phyloP scores from a whole-genome alignment of 2,888 invertebrate species.

The Noctua janthe region DNA sequence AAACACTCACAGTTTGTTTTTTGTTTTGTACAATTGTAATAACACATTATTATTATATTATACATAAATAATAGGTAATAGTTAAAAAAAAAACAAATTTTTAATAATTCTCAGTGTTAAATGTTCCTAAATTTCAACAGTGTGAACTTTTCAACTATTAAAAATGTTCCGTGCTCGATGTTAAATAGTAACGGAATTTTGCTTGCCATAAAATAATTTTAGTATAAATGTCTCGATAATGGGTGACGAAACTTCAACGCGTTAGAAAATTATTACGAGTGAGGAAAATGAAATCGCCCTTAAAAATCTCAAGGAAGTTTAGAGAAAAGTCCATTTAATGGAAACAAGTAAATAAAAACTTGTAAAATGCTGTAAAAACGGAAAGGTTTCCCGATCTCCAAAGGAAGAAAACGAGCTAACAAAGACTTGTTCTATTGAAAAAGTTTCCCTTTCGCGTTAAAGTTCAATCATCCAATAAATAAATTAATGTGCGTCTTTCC shows the following conservation, averaged over 20 bases:
- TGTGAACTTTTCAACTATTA: constrained; percentile 82
- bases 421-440: not conserved
- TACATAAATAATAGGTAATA: constrained; percentile 86
- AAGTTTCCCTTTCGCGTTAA: constrained; percentile 44
- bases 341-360: constrained; percentile 10
- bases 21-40: constrained; percentile 84
- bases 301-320: not conserved
- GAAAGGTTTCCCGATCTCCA: not conserved
- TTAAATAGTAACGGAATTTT: constrained; percentile 74
- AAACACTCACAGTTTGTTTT: constrained; percentile 76
- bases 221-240: constrained; percentile 68
- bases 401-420: not conserved
- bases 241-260: constrained; percentile 64
- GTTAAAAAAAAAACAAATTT: constrained; percentile 79
- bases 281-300: not conserved
- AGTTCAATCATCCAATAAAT: constrained; percentile 62
- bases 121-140: constrained; percentile 90
- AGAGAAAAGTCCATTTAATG: not conserved
- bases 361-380: not conserved
- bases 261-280: constrained; percentile 14
- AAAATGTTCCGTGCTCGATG: constrained; percentile 75
- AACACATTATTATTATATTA: constrained; percentile 80
- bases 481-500: constrained; percentile 62
- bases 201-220: constrained; percentile 87
- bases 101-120: constrained; percentile 89